Evolutionary conservation across 2,888 invertebrate genomes (phyloP).

Genomic region (Limnephilus lunatus): DNA sequence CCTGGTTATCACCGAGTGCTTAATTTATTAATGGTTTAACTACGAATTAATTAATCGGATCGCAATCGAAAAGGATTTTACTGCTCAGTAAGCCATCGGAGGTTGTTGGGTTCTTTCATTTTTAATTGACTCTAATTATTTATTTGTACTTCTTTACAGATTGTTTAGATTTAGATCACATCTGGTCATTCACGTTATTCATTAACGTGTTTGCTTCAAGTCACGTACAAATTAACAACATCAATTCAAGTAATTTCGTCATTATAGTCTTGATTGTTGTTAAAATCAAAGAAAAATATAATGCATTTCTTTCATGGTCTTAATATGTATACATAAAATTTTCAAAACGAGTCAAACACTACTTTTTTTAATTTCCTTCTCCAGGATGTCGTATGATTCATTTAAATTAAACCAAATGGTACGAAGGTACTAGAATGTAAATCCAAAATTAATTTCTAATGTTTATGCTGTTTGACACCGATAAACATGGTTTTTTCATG

Average conservation of each 20-base stretch:
- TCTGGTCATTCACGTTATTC: too few species aligned
- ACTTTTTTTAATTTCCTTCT: not conserved
- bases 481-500: not conserved
- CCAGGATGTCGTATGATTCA: not conserved
- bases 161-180: not conserved
- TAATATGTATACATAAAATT: not conserved
- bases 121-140: not conserved
- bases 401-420: not conserved
- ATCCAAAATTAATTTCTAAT: not conserved
- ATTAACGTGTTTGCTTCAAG: not conserved
- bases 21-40: not conserved
- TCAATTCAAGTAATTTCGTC: not conserved
- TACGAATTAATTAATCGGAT: not conserved
- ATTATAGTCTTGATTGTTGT: not conserved
- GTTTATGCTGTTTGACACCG: not conserved
- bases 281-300: not conserved
- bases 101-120: not conserved
- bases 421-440: not conserved
- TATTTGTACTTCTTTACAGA: not conserved
- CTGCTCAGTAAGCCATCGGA: not conserved
- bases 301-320: not conserved
- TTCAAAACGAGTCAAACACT: not conserved
- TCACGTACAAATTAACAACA: not conserved
- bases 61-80: not conserved
- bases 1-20: slow-evolving; percentile 19